Evolutionary conservation across 2,113 vertebrate genomes (phyloP).

Genomic region (Leptodactylus fuscus): DNA sequence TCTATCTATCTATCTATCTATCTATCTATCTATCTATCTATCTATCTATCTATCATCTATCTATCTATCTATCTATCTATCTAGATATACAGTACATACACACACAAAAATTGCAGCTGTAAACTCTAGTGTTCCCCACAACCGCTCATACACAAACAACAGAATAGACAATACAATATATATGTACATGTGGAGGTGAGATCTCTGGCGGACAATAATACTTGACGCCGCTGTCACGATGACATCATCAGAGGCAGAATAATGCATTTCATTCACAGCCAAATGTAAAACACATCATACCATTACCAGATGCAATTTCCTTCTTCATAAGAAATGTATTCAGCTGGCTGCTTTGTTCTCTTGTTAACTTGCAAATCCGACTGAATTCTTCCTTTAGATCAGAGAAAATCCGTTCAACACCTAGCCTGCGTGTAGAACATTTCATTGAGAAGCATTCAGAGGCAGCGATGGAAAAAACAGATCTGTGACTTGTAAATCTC

Average conservation of each 20-base stretch:
- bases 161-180: too few species aligned
- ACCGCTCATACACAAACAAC: too few species aligned
- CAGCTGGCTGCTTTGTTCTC: conserved; percentile 91
- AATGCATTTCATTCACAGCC: conserved; percentile 12
- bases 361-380: conserved; percentile 85
- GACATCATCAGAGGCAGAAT: background rate
- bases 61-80: too few species aligned
- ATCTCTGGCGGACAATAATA: background rate
- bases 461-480: conserved; percentile 15
- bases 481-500: background rate
- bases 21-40: too few species aligned
- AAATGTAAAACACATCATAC: conserved; percentile 26
- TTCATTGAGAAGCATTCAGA: conserved; percentile 8
- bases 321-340: conserved; percentile 86
- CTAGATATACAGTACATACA: too few species aligned
- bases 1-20: too few species aligned
- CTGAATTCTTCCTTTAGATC: conserved; percentile 92
- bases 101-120: too few species aligned
- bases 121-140: too few species aligned
- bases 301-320: conserved; percentile 84
- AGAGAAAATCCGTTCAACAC: conserved; percentile 83
- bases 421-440: conserved; percentile 76
- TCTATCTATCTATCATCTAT: too few species aligned
- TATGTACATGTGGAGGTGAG: background rate
- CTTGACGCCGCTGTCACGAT: background rate